Evolutionary conservation across 2,113 vertebrate species (phyloP).

Genomic region (Gymnobelideus leadbeateri): DNA sequence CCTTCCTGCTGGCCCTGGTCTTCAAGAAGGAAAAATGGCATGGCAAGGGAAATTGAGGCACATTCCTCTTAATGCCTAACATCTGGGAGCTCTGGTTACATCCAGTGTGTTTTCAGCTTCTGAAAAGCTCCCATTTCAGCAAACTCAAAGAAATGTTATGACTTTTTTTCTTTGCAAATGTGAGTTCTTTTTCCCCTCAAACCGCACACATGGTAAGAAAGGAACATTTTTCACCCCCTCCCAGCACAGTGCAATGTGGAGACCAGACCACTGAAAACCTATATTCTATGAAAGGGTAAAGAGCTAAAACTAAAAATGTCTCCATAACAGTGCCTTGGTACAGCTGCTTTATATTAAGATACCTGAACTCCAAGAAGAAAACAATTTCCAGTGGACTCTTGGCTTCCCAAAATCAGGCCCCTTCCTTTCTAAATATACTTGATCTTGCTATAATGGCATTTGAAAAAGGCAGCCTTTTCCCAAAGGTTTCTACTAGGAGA

Average conservation of each 20-base stretch:
- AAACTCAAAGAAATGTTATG: conserved; percentile 31
- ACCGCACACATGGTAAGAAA: neutral
- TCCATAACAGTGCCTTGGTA: neutral
- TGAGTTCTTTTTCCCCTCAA: conserved; percentile 7
- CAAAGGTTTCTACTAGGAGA: neutral
- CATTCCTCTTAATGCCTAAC: neutral
- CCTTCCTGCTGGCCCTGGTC: neutral
- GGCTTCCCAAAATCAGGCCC: neutral
- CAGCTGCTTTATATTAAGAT: conserved; percentile 41
- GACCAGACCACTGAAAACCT: neutral
- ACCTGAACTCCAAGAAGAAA: neutral
- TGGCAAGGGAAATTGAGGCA: conserved; percentile 48
- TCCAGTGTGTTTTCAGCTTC: conserved; percentile 32
- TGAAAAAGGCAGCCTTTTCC: neutral
- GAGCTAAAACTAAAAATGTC: neutral
- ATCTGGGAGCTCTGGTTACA: neutral
- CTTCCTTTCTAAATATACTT: neutral
- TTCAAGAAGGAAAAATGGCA: conserved; percentile 21
- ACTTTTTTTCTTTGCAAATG: conserved; percentile 28
- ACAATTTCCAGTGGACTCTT: neutral
- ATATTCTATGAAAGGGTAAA: neutral
- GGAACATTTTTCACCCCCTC: neutral
- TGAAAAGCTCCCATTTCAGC: conserved; percentile 12
- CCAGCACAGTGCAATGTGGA: conserved; percentile 10
- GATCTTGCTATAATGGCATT: fast-evolving